These are phyloP conservation scores for Hystrix brachyura DNA, from an alignment of 2,113 vertebrate genomes.

Conservation along the genomic window DNA sequence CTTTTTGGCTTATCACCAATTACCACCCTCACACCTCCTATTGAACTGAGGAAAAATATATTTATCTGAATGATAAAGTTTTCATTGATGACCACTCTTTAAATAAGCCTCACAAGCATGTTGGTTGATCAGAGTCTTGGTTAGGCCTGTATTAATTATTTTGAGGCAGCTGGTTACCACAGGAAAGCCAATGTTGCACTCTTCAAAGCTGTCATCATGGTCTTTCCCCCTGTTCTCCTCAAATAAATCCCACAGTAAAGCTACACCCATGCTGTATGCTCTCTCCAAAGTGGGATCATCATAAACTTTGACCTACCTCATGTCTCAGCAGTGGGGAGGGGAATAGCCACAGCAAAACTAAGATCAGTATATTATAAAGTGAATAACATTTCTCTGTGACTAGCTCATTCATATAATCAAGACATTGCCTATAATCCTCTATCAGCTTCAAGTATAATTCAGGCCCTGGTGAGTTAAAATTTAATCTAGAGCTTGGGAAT, in stretches of 20 bases:
- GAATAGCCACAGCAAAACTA: not conserved
- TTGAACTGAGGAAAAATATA: not conserved
- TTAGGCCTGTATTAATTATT: not conserved
- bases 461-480: not conserved
- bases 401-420: not conserved
- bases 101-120: not conserved
- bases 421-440: not conserved
- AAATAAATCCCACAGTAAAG: not conserved
- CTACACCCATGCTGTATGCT: not conserved
- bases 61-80: not conserved
- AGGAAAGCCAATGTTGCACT: not conserved
- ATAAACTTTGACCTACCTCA: not conserved
- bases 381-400: too few species aligned
- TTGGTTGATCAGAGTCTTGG: not conserved
- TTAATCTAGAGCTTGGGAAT: not conserved
- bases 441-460: not conserved
- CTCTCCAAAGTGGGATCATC: not conserved
- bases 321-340: not conserved
- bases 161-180: not conserved
- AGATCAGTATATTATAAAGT: not conserved
- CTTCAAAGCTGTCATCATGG: not conserved
- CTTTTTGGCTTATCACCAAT: constrained; percentile 1
- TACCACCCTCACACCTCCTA: not conserved
- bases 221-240: not conserved
- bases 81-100: not conserved